Conservation (phyloP, 2,888 invertebrate genomes). For the Lithophane ornitopus region DNA sequence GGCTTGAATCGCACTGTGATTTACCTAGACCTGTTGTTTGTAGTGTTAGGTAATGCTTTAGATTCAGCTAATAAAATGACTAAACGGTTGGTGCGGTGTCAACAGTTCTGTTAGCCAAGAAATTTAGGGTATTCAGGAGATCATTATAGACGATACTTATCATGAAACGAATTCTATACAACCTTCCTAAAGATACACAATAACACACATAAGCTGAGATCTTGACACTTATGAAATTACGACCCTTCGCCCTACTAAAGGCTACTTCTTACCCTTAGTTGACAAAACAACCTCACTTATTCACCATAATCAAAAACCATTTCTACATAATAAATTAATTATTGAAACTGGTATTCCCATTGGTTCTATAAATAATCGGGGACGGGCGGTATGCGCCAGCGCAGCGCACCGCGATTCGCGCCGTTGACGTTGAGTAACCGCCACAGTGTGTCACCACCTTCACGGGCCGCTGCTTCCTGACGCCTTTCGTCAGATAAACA, state of each 20-base stretch:
- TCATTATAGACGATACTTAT: not conserved
- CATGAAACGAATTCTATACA: not conserved
- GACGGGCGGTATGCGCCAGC: constrained; percentile 61
- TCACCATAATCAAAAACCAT: not conserved
- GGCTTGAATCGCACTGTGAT: constrained; percentile 64
- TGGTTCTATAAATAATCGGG: constrained; percentile 65
- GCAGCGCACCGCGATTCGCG: constrained; percentile 61
- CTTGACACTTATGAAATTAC: not conserved
- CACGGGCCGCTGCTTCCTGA: constrained; percentile 74
- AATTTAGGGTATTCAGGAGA: not conserved
- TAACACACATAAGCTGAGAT: not conserved
- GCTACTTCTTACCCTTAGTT: not conserved
- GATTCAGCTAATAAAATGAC: constrained; percentile 20
- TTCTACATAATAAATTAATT: constrained; percentile 40
- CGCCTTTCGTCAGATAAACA: constrained; percentile 66
- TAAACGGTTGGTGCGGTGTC: constrained; percentile 1
- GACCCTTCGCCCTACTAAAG: not conserved
- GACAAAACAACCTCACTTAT: not conserved
- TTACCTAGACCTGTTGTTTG: constrained; percentile 62
- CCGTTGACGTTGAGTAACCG: constrained; percentile 75
- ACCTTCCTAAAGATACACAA: not conserved
- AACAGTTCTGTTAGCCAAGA: not conserved
- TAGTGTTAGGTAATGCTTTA: constrained; percentile 30
- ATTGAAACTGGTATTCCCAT: constrained; percentile 52
- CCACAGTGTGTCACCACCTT: constrained; percentile 79